Evolutionary conservation across 1,140 invertebrate species (phyloP).

Genomic region (Macrobrachium nipponense): DNA sequence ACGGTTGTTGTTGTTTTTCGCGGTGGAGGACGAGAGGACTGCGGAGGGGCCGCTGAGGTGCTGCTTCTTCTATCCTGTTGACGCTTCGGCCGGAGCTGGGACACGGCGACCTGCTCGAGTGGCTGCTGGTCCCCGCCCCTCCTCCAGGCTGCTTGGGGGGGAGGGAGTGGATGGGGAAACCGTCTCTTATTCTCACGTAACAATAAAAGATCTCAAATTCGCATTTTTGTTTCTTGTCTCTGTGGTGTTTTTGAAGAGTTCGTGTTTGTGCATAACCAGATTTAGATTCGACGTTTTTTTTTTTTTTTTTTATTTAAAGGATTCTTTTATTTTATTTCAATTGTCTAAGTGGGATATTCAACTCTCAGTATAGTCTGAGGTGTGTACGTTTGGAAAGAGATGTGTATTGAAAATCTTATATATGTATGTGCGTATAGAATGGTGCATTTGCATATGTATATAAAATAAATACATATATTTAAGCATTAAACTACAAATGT

Average conservation of each 20-base stretch:
- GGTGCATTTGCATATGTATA: background rate
- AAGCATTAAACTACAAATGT: background rate
- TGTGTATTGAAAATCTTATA: background rate
- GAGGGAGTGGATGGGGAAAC: background rate
- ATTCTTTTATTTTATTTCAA: too few species aligned
- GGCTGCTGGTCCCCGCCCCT: conserved; percentile 37
- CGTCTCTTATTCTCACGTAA: background rate
- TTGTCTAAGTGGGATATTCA: too few species aligned
- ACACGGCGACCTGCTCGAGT: conserved; percentile 24
- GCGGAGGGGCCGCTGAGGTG: conserved; percentile 14
- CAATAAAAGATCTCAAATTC: too few species aligned
- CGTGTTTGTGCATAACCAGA: background rate
- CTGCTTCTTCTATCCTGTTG: conserved; percentile 19
- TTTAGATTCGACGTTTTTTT: too few species aligned
- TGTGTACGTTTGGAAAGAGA: too few species aligned
- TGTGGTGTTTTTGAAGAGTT: background rate
- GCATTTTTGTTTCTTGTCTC: too few species aligned
- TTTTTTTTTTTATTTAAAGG: too few species aligned
- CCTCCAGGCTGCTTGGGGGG: conserved; percentile 10
- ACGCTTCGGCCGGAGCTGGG: conserved; percentile 17
- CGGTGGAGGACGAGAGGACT: conserved; percentile 47
- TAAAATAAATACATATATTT: conserved; percentile 11
- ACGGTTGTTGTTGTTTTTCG: conserved; percentile 52
- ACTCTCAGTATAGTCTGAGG: too few species aligned
- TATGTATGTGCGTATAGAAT: background rate